Base-by-base conservation (phyloP, 2,888 invertebrate genomes). In the Willowsia nigromaculata region DNA sequence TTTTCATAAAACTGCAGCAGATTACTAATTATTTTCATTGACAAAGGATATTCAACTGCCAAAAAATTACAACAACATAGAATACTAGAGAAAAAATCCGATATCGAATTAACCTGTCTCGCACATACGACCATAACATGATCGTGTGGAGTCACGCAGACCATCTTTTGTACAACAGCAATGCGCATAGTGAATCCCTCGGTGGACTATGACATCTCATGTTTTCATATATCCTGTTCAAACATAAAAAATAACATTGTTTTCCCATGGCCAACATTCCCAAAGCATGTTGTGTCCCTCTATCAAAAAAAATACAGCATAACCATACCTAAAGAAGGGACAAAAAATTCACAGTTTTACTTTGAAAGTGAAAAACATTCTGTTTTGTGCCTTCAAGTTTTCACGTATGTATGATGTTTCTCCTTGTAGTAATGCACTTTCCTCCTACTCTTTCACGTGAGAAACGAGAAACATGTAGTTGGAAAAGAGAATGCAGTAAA, bases 361-460 rank as follows among this genome's bases (percentile, higher is more conserved):
- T 56, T 7, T 15, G 1, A 80, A 62, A 59, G 22, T 25, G 59
- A 53, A 81, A 15, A 37, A 37, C 11, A 59, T 4, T 5, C 25
- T 25, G 56, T 1, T 9, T 22, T 59, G 25, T 68, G 37, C 9
- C 7, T 68, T 33, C n/a, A 68, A 33, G 37, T 33, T 30, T 65
- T 9, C n/a, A 65, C 15, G 33, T 33, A 30, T 65, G 65, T 65
- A 59, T 27, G 27, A 25, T 65, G 33, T 33, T 7, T 62, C 13
- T 4, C 33, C 33, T 62, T 43, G 81, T 47, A 50, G 81, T 62
- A 81, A 62, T 62, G 43, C 15, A 27, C 62, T 81, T 80, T 62
- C 11, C 22, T 68, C 50, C 40, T 22, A 59, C 53, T 74, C 76
- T 37, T 78, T 78, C 85, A 62, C 85, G 30, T 62, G 85, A 85